Conservation (phyloP, 2,113 vertebrate genomes). For the Ochotona princeps region DNA sequence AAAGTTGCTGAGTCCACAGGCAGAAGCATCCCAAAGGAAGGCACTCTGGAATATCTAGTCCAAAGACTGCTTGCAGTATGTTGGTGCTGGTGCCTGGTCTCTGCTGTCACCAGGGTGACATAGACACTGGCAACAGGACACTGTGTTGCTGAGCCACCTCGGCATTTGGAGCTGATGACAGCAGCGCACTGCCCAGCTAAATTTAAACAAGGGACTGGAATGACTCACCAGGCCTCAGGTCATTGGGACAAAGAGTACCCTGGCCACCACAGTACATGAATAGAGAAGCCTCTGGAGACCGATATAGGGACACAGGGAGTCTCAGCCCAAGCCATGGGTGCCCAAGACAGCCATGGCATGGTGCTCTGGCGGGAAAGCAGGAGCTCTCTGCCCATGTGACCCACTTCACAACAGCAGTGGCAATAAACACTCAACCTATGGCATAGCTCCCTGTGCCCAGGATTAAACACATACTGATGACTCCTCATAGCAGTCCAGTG, state of each 20-base stretch:
- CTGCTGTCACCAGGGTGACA: not conserved
- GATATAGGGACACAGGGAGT: not conserved
- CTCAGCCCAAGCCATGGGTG: not conserved
- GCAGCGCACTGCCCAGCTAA: conserved; percentile 43
- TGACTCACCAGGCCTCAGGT: conserved; percentile 59
- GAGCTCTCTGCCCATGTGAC: no score
- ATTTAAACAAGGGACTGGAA: conserved; percentile 61
- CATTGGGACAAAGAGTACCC: conserved; percentile 71
- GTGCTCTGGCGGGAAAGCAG: not conserved
- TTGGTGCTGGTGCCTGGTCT: no score
- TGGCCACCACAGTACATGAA: not conserved
- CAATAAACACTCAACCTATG: not conserved
- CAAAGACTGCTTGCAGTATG: not conserved
- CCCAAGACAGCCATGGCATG: not conserved
- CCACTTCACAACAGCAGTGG: not conserved
- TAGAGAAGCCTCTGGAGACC: not conserved
- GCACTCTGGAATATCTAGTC: not conserved
- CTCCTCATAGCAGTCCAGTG: not conserved
- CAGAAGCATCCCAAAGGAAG: not conserved
- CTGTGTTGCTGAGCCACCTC: not conserved
- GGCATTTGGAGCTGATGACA: not conserved
- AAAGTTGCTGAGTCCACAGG: not conserved
- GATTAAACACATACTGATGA: not conserved
- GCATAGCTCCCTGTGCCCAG: no score
- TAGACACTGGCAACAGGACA: not conserved